phyloP scores from a whole-genome alignment of 2,797 vertebrate species.

The Halcyon smyrnensis region DNA sequence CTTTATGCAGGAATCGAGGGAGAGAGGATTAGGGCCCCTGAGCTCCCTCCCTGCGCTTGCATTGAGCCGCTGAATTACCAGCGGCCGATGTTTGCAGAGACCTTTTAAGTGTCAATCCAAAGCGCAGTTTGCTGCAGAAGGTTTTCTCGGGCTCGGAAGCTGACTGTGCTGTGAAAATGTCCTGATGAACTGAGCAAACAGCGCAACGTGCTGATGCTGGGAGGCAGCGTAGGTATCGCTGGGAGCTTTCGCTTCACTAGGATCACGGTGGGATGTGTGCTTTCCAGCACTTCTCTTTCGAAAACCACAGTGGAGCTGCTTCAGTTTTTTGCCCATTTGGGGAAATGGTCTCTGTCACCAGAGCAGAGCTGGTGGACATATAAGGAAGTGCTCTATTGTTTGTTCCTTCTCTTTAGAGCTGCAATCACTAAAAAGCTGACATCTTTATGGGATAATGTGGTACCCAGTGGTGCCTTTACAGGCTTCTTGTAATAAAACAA shows the following conservation, averaged over 20 bases:
- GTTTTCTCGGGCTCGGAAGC: background rate
- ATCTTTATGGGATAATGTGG: constrained; percentile 39
- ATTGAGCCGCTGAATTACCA: background rate
- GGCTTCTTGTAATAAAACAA: background rate
- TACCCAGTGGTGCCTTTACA: background rate
- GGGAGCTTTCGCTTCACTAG: background rate
- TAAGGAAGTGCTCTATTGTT: constrained; percentile 62
- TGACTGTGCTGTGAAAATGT: background rate
- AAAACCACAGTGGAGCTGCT: constrained; percentile 28
- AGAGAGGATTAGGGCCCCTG: background rate
- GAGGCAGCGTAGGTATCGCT: background rate
- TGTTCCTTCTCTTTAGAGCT: constrained; percentile 15
- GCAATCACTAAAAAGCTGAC: background rate
- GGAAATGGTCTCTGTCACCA: constrained; percentile 40
- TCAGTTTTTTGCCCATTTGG: constrained; percentile 75
- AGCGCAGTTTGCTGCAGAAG: background rate
- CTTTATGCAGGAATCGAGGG: background rate
- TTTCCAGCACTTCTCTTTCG: constrained; percentile 15
- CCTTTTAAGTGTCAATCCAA: background rate
- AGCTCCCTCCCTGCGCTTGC: background rate
- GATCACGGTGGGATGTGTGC: background rate
- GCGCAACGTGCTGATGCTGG: background rate
- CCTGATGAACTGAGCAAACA: background rate
- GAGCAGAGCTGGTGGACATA: constrained; percentile 26
- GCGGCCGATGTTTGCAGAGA: background rate